These are phyloP conservation scores for Mormoops blainvillei DNA, from an alignment of 2,113 vertebrate genomes.

Conservation along the genomic window DNA sequence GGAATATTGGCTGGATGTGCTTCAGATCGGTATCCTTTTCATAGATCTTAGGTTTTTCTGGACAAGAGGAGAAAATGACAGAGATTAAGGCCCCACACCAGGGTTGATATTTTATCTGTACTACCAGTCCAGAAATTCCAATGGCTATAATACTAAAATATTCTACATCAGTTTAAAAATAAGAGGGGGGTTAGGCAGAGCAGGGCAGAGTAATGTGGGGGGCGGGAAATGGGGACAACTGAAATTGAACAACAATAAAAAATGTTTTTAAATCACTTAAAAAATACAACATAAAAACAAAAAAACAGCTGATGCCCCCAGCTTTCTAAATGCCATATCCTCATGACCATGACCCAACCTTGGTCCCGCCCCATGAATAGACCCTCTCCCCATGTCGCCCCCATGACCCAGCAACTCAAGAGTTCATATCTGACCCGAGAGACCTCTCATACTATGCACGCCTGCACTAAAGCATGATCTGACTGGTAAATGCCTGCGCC, in stretches of 20 bases:
- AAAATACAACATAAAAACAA: no score
- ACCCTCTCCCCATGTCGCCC: no score
- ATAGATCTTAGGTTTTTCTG: conserved; percentile 89
- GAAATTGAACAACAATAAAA: no score
- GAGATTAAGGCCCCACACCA: neutral
- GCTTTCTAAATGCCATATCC: no score
- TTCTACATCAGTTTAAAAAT: neutral
- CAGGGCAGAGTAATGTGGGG: no score
- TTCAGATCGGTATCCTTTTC: conserved; percentile 82
- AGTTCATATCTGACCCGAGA: neutral
- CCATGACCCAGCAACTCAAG: neutral
- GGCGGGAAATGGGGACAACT: no score
- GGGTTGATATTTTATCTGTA: neutral
- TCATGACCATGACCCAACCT: neutral
- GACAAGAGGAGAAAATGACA: neutral
- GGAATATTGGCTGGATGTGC: conserved; percentile 52
- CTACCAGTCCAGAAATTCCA: neutral
- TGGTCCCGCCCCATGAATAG: neutral
- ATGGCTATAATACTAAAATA: neutral
- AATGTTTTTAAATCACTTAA: no score
- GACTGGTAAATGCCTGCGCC: neutral
- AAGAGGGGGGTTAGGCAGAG: no score
- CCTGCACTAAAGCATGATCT: neutral
- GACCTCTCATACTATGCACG: neutral
- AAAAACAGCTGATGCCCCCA: neutral